Evolutionary conservation across 2,888 invertebrate genomes (phyloP), one percentile per base, ranked within the genome.

Genomic region (Cantharis rufa): DNA sequence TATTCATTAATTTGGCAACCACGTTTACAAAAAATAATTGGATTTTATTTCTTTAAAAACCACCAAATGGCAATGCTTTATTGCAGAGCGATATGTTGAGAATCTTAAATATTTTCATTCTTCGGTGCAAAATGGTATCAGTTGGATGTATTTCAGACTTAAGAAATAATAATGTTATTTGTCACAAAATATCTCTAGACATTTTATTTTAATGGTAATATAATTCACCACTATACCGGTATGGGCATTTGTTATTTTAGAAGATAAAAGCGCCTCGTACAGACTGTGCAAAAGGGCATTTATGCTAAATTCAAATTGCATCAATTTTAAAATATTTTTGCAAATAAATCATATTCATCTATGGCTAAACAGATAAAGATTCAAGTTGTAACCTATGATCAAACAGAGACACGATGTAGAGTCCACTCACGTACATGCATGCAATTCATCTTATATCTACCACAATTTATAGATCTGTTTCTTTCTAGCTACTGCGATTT

Each of bases 351-450:
- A 76, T 70, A 72, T 62, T 70, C 68, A 64, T 72, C 70, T 70
- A 63, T 71, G 70, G 70, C 68, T 77, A 77, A 79, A 79, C 72
- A 77, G 74, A 79, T 79, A 76, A 79, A 77, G 79, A 77, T 75
- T 77, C 75, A 75, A 77, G 70, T 74, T 70, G 71, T 71, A 74
- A 79, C 74, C 75, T 77, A 75, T 64, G 79, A 75, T 79, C 79
- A 79, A 79, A 79, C 77, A 79, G 71, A 73, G 62, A 74, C 72
- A 32, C 62, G 72, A 72, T 79, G 74, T 77, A 71, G 62, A 79
- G 74, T 77, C 76, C 70, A 72, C 74, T 74, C 79, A 77, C 79
- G 79, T 77, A 77, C 74, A 75, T 79, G 79, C 77, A 79, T 79
- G 77, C 77, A 79, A 77, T 79, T 77, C 77, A 74, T 72, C 68